Evolutionary conservation across 2,113 vertebrate genomes (phyloP).

Genomic region (Tetraodon nigroviridis): DNA sequence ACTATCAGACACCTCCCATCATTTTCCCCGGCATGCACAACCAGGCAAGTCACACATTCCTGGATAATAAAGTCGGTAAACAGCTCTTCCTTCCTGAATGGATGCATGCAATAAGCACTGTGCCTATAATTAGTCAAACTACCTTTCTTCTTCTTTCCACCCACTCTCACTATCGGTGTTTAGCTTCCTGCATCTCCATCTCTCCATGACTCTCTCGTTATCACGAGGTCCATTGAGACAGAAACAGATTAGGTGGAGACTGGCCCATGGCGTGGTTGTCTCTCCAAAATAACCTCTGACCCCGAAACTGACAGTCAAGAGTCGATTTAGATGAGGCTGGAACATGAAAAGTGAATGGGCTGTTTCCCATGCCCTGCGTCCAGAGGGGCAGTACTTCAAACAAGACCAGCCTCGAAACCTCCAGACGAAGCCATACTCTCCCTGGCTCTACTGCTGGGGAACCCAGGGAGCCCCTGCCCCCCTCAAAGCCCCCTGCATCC

Average conservation of each 20-base stretch:
- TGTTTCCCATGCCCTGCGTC: slow-evolving; percentile 65
- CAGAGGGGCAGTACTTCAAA: slow-evolving; percentile 61
- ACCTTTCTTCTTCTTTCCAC: slow-evolving; percentile 10
- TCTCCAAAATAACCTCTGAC: slow-evolving; percentile 39
- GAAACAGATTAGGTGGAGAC: slow-evolving; percentile 51
- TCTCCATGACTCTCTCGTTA: slow-evolving; percentile 23
- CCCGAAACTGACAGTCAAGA: slow-evolving; percentile 36
- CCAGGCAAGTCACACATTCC: slow-evolving; percentile 56
- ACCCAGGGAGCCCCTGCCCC: slow-evolving; percentile 30
- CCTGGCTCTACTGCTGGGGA: slow-evolving; percentile 34
- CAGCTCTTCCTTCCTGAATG: slow-evolving; percentile 55
- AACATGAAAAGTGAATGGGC: slow-evolving; percentile 52
- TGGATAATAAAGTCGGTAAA: slow-evolving; percentile 60
- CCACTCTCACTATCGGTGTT: slow-evolving; percentile 36
- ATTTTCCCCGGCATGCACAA: slow-evolving; percentile 39
- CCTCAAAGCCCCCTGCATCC: slow-evolving; percentile 47
- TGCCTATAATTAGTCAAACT: slow-evolving; percentile 46
- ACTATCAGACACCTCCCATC: slow-evolving; percentile 47
- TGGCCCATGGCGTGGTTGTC: slow-evolving; percentile 17
- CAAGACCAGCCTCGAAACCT: slow-evolving; percentile 50
- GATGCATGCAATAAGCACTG: slow-evolving; percentile 18
- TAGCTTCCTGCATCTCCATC: slow-evolving; percentile 29
- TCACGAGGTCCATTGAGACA: slow-evolving; percentile 30
- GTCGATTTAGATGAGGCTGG: slow-evolving; percentile 41
- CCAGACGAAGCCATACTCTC: slow-evolving; percentile 51